Evolutionary conservation across 2,113 vertebrate genomes (phyloP).

Genomic region (Motacilla tschutschensis): DNA sequence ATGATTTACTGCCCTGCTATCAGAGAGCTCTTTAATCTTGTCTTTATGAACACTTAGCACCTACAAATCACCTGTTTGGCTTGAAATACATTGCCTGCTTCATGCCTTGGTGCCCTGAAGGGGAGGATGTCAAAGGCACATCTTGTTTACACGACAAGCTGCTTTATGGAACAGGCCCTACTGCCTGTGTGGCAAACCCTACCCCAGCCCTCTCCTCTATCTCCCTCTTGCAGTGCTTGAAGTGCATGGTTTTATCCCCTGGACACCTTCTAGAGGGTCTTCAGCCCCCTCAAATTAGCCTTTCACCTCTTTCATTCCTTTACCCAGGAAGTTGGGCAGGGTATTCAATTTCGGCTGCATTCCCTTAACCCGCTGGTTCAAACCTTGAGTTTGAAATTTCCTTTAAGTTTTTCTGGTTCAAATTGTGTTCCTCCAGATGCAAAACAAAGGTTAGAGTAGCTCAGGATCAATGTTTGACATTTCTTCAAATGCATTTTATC

Average conservation of each 20-base stretch:
- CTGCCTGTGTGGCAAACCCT: neutral
- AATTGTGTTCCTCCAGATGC: neutral
- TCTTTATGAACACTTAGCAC: constrained; percentile 61
- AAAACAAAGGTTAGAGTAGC: neutral
- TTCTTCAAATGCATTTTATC: neutral
- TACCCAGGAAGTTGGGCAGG: neutral
- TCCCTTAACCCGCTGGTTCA: neutral
- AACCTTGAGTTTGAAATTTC: neutral
- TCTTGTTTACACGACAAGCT: constrained; percentile 64
- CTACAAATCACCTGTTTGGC: constrained; percentile 58
- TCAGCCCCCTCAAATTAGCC: neutral
- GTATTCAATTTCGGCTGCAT: neutral
- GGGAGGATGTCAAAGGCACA: constrained; percentile 52
- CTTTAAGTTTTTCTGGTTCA: neutral
- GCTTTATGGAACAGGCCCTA: constrained; percentile 13
- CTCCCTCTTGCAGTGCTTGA: neutral
- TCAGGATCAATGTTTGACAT: neutral
- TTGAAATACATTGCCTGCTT: constrained; percentile 46
- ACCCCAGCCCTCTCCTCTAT: neutral
- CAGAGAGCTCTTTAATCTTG: constrained; percentile 62
- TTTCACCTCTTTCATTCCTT: neutral
- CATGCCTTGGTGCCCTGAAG: constrained; percentile 45
- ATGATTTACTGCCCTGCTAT: constrained; percentile 47
- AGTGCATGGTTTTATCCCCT: neutral
- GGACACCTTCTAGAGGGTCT: neutral